Evolutionary conservation across 2,888 invertebrate species (phyloP).

Genomic region (Panzeria rudis): DNA sequence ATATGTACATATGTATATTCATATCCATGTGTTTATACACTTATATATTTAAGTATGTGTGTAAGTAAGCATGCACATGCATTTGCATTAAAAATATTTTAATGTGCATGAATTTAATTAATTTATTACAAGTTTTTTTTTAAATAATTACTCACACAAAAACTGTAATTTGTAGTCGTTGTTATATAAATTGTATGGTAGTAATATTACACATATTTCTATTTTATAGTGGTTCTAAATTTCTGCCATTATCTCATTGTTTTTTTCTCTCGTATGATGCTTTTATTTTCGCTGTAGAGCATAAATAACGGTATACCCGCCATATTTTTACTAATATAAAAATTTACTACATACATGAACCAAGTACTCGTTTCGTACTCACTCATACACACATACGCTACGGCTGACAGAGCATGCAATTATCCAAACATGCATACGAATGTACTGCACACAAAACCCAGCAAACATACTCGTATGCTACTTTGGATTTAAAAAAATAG

Average conservation of each 20-base stretch:
- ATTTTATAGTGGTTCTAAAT: slow-evolving; percentile 32
- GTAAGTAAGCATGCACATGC: neutral
- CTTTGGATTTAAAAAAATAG: neutral
- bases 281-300: slow-evolving; percentile 28
- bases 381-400: slow-evolving; percentile 50
- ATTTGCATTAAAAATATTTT: slow-evolving; percentile 3
- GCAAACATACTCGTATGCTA: neutral
- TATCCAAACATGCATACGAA: slow-evolving; percentile 20
- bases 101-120: slow-evolving; percentile 28
- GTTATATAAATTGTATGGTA: slow-evolving; percentile 9
- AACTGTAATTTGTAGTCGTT: slow-evolving; percentile 25
- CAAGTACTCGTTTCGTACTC: slow-evolving; percentile 9
- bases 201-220: neutral
- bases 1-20: neutral
- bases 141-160: slow-evolving; percentile 27
- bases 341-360: neutral
- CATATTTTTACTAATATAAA: slow-evolving; percentile 41
- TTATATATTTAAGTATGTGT: neutral
- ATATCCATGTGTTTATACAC: neutral
- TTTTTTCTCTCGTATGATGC: slow-evolving; percentile 20
- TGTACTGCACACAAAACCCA: neutral
- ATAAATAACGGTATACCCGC: slow-evolving; percentile 66
- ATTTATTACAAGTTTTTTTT: slow-evolving; percentile 21
- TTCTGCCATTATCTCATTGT: slow-evolving; percentile 22
- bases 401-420: slow-evolving; percentile 66